Evolutionary conservation across 1,140 invertebrate species (phyloP).

Genomic region (Diuraphis noxia): DNA sequence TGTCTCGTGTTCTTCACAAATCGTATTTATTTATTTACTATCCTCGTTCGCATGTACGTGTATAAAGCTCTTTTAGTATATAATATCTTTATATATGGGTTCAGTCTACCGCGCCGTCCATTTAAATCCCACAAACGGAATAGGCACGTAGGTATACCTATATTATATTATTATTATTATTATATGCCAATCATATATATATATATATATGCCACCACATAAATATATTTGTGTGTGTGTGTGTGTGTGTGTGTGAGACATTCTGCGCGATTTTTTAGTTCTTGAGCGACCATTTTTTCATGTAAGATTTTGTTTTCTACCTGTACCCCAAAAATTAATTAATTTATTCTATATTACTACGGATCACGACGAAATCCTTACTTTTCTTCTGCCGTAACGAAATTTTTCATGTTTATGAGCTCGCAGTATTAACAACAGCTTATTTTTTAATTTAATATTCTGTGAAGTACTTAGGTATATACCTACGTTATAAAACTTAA

Average conservation of each 20-base stretch:
- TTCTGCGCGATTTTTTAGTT: no score
- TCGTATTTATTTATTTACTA: neutral
- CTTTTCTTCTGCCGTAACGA: neutral
- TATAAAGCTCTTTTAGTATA: neutral
- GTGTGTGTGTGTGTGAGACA: neutral
- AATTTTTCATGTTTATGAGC: no score
- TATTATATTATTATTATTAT: neutral
- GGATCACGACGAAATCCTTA: neutral
- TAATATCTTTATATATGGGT: neutral
- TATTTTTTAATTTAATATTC: slow-evolving; percentile 12
- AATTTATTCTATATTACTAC: neutral
- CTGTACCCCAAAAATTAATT: neutral
- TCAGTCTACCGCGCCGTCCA: neutral
- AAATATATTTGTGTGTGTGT: no score
- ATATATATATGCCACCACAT: no score
- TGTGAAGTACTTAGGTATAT: neutral
- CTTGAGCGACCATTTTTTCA: no score
- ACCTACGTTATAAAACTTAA: neutral
- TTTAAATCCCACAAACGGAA: neutral
- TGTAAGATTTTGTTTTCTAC: neutral
- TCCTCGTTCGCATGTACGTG: neutral
- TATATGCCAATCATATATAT: neutral
- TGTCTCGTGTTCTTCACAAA: neutral
- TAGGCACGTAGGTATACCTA: neutral
- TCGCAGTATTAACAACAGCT: neutral